Base-by-base conservation (phyloP, 2,113 vertebrate genomes). In the Apteryx mantelli region DNA sequence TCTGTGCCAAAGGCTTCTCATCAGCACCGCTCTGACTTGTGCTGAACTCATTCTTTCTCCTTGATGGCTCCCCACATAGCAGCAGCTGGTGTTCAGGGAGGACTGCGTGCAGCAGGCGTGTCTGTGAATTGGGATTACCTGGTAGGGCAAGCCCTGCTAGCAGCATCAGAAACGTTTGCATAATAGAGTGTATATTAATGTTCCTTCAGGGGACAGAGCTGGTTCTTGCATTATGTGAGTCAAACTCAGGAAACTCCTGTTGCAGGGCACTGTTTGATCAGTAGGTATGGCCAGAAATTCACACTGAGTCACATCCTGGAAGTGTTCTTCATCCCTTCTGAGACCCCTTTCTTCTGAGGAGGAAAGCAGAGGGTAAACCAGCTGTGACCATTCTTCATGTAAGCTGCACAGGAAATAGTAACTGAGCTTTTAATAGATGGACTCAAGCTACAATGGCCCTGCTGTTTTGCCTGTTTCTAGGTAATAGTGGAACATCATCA, bases 101-200 rank as follows among this genome's bases (percentile, higher is more conserved):
- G 22, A 2, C 60, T 26, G 53, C 50, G 88, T 1, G 79, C 21
- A 42, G 60, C 66, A 52, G 56, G n/a, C 6, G 6, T 55, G n/a
- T 4, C 77, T 46, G 28, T 17, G 65, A 24, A 4, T 38, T 0
- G 0, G 44, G 58, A 65, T 84, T 25, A 61, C 40, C 40, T 10
- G 34, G 6, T 53, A 5, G 60, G 17, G 4, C 1, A 2, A 75
- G 68, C 38, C 44, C 65, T 28, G 34, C 1, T 1, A 48, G 3
- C 26, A 42, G 95, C 61, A 22, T 24, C 21, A 1, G 60, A 15
- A n/a, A 30, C 2, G 8, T 34, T 61, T 68, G 78, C 63, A 21
- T 0, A 0, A 32, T 20, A 73, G 12, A 56, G 42, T 0, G 0
- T 21, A 48, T 8, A 13, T 20, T 21, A 1, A 0, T 53, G 58